Percentiles rank a stretch among this genome's conserved stretches.
Evolutionary conservation across 1,140 invertebrate genomes (phyloP).

Genomic region (Adelges cooleyi): DNA sequence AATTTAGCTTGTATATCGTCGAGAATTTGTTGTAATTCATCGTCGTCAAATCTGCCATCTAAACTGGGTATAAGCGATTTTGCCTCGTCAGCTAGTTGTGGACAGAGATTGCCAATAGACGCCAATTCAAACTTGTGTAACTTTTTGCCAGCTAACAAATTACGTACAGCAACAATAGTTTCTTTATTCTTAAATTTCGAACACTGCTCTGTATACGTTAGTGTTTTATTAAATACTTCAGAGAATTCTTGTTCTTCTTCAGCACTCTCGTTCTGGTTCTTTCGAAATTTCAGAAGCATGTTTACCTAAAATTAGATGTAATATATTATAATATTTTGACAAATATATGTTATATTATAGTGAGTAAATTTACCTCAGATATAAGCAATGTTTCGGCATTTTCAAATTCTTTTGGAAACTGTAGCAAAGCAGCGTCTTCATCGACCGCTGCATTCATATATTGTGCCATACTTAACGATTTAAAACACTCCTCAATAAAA

Average conservation of each 20-base stretch:
- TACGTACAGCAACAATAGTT: constrained; percentile 72
- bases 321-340: not conserved
- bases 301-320: constrained; percentile 41
- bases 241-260: constrained; percentile 98
- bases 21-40: constrained; percentile 82
- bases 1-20: constrained; percentile 97
- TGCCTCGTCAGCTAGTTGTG: constrained; percentile 94
- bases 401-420: constrained; percentile 93
- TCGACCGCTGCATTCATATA: constrained; percentile 44
- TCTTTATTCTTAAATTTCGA: constrained; percentile 97
- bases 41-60: constrained; percentile 91
- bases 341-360: no score
- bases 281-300: constrained; percentile 93
- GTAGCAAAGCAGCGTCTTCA: constrained; percentile 72
- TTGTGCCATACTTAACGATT: not conserved
- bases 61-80: constrained; percentile 91
- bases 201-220: constrained; percentile 92
- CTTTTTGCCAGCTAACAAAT: constrained; percentile 86
- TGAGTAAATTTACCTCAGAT: constrained; percentile 67
- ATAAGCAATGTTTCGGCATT: constrained; percentile 95
- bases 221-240: constrained; percentile 96
- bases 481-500: no score
- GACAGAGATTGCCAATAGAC: constrained; percentile 92
- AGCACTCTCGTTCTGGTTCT: constrained; percentile 92
- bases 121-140: constrained; percentile 98